phyloP scores from a whole-genome alignment of 1,140 invertebrate species.

The Heliothis virescens region DNA sequence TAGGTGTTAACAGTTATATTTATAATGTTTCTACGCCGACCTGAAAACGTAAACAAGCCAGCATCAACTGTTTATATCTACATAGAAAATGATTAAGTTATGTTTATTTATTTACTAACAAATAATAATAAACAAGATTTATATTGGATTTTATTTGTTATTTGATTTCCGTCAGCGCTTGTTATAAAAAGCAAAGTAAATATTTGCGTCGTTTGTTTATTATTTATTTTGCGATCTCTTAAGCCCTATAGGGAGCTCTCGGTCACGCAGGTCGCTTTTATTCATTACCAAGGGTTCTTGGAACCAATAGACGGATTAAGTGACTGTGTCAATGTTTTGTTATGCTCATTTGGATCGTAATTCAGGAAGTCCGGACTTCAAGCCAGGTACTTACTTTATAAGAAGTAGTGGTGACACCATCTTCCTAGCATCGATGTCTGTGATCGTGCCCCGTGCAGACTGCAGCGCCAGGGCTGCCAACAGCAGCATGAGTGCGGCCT shows the following conservation, averaged over 20 bases:
- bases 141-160: slow-evolving; percentile 7
- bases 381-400: slow-evolving; percentile 87
- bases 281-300: slow-evolving; percentile 21
- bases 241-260: slow-evolving; percentile 4
- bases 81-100: background rate
- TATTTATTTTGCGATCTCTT: slow-evolving; percentile 25
- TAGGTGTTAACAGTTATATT: slow-evolving; percentile 17
- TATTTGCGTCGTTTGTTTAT: slow-evolving; percentile 11
- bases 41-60: background rate
- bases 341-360: background rate
- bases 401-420: slow-evolving; percentile 89
- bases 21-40: background rate
- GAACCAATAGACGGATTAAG: slow-evolving; percentile 3
- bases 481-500: slow-evolving; percentile 87
- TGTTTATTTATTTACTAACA: background rate
- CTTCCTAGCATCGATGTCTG: slow-evolving; percentile 89
- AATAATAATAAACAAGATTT: background rate
- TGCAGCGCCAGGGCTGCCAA: slow-evolving; percentile 89
- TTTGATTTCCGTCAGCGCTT: background rate
- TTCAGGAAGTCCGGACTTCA: background rate
- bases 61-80: background rate
- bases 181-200: slow-evolving; percentile 7
- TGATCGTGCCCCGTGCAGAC: slow-evolving; percentile 90
- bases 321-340: background rate
- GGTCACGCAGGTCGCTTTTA: slow-evolving; percentile 21